Evolutionary conservation across 2,113 vertebrate species (phyloP).

Genomic region (Xiphophorus hellerii): DNA sequence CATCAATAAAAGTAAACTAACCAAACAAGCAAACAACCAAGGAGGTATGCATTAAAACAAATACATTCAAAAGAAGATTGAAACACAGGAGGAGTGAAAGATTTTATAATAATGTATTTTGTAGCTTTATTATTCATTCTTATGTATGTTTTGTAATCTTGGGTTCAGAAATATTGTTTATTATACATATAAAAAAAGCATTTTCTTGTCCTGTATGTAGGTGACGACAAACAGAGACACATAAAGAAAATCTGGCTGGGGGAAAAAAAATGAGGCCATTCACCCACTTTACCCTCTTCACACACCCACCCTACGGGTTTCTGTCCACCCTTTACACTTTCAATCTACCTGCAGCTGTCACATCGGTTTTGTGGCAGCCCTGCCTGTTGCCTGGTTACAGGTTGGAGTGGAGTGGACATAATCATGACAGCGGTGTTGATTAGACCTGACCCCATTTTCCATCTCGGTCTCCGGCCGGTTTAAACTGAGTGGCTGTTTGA

Average conservation of each 20-base stretch:
- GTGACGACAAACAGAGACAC: slow-evolving; percentile 13
- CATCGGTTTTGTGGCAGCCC: slow-evolving; percentile 62
- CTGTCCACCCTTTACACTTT: slow-evolving; percentile 43
- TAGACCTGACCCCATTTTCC: slow-evolving; percentile 72
- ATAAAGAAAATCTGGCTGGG: slow-evolving; percentile 14
- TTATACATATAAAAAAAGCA: slow-evolving; percentile 16
- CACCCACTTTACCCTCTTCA: background rate
- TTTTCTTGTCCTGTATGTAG: slow-evolving; percentile 34
- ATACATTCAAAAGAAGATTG: too few relatives aligned
- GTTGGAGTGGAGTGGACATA: slow-evolving; percentile 69
- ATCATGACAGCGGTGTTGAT: slow-evolving; percentile 76
- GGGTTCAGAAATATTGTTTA: slow-evolving; percentile 31
- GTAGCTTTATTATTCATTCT: background rate
- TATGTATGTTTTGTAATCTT: background rate
- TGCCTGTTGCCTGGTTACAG: slow-evolving; percentile 75
- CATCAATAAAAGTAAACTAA: too few relatives aligned
- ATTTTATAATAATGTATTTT: too few relatives aligned
- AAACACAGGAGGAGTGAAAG: too few relatives aligned
- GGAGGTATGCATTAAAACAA: too few relatives aligned
- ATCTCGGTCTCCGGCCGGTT: slow-evolving; percentile 54
- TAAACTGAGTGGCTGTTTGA: slow-evolving; percentile 74
- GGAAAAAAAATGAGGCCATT: slow-evolving; percentile 29
- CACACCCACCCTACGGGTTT: slow-evolving; percentile 35
- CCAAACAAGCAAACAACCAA: too few relatives aligned
- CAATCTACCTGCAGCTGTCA: slow-evolving; percentile 72